phyloP scores from a whole-genome alignment of 2,888 invertebrate species.

The Magallana nippona region DNA sequence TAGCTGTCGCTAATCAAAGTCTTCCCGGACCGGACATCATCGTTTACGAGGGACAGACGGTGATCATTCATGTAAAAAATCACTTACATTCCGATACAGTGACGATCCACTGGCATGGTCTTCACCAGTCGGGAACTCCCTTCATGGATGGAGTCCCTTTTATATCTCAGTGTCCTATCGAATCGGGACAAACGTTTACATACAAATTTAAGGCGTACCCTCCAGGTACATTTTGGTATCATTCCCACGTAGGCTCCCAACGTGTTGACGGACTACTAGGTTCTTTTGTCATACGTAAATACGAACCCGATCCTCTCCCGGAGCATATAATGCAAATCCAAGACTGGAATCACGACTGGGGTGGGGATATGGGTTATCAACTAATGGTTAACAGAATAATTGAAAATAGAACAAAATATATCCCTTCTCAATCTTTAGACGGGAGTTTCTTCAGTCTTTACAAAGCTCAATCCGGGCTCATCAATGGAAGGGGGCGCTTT shows the following conservation, averaged over 20 bases:
- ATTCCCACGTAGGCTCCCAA: conserved; percentile 67
- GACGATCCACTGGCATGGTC: conserved; percentile 76
- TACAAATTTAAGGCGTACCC: conserved; percentile 69
- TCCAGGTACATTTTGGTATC: conserved; percentile 69
- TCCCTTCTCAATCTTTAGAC: conserved; percentile 44
- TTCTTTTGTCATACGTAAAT: conserved; percentile 67
- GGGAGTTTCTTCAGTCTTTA: conserved; percentile 49
- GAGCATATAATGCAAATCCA: conserved; percentile 57
- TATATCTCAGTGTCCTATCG: conserved; percentile 74
- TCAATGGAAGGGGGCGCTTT: conserved; percentile 64
- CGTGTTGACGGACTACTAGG: conserved; percentile 72
- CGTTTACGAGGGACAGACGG: conserved; percentile 70
- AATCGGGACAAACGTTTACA: conserved; percentile 67
- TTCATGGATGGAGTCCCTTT: conserved; percentile 73
- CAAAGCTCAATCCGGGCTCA: conserved; percentile 55
- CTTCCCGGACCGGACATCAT: conserved; percentile 72
- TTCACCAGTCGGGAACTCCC: conserved; percentile 68
- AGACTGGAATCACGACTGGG: conserved; percentile 63
- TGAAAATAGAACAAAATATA: conserved; percentile 45
- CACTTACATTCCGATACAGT: conserved; percentile 60
- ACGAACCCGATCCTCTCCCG: conserved; percentile 31
- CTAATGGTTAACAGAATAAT: conserved; percentile 52
- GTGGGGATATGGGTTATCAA: conserved; percentile 49
- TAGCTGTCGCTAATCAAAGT: conserved; percentile 67
- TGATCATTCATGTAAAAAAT: conserved; percentile 68